Evolutionary conservation across 2,113 vertebrate species (phyloP).

Genomic region (Budorcas taxicolor): DNA sequence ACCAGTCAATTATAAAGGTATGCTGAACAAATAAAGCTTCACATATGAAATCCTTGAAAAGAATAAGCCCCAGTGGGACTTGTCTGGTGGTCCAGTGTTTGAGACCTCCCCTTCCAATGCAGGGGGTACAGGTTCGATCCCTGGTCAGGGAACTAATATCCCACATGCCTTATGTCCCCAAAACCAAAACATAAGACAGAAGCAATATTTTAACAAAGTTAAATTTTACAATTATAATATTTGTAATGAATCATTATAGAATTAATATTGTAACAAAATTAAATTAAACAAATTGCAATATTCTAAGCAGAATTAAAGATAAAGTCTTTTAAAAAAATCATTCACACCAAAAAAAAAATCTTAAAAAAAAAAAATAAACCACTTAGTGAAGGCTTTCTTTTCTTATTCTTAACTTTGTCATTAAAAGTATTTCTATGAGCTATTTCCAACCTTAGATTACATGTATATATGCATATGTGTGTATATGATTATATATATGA

Average conservation of each 20-base stretch:
- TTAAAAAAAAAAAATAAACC: slow-evolving; percentile 68
- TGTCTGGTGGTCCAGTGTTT: not conserved
- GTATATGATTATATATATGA: not conserved
- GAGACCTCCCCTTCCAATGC: not conserved
- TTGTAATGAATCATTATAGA: not conserved
- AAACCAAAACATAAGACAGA: not conserved
- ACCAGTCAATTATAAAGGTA: slow-evolving; percentile 72
- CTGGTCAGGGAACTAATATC: not conserved
- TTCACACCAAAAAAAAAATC: not conserved
- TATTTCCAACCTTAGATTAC: slow-evolving; percentile 57
- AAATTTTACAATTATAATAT: not conserved
- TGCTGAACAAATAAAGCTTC: slow-evolving; percentile 73
- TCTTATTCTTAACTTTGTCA: slow-evolving; percentile 72
- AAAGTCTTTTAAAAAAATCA: not conserved
- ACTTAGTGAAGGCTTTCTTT: slow-evolving; percentile 72
- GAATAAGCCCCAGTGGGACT: slow-evolving; percentile 35
- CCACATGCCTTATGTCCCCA: not conserved
- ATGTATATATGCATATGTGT: not conserved
- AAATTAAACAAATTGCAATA: not conserved
- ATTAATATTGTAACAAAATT: not conserved
- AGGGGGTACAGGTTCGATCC: not conserved
- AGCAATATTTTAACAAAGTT: not conserved
- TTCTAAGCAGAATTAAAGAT: not conserved
- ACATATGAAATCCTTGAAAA: slow-evolving; percentile 72
- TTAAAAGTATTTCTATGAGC: slow-evolving; percentile 70